phyloP scores from a whole-genome alignment of 2,888 invertebrate species.

The Baronia brevicornis region DNA sequence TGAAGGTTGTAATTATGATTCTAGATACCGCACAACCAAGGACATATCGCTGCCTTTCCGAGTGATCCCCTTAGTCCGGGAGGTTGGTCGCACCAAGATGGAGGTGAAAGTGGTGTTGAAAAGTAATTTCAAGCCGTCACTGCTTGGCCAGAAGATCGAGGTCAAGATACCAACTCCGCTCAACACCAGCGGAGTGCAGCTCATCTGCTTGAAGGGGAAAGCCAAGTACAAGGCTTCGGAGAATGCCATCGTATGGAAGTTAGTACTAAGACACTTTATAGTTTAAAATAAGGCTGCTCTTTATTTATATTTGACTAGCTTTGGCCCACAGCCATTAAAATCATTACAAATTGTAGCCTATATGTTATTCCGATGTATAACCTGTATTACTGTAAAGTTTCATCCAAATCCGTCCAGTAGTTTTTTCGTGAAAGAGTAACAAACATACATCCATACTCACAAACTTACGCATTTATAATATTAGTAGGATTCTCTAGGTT shows the following conservation, averaged over 20 bases:
- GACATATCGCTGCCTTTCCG: slow-evolving; percentile 99
- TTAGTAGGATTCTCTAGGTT: too few species aligned
- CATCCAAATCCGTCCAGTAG: too few species aligned
- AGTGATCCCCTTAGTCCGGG: slow-evolving; percentile 97
- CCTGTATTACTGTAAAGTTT: too few species aligned
- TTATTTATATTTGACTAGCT: background rate
- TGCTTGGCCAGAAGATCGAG: slow-evolving; percentile 99
- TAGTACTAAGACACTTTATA: slow-evolving; percentile 59
- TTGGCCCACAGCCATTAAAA: background rate
- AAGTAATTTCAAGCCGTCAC: slow-evolving; percentile 98
- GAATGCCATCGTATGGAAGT: slow-evolving; percentile 98
- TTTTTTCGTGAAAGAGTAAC: too few species aligned
- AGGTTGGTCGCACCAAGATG: slow-evolving; percentile 99
- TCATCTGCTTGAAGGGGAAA: slow-evolving; percentile 99
- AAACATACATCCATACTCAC: too few species aligned
- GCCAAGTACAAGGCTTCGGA: slow-evolving; percentile 99
- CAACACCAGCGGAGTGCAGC: slow-evolving; percentile 98
- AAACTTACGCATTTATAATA: too few species aligned
- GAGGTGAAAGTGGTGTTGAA: slow-evolving; percentile 99
- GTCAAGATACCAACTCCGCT: slow-evolving; percentile 99
- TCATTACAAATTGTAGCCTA: too few species aligned
- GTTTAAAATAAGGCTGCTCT: background rate
- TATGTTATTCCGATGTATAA: too few species aligned
- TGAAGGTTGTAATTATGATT: slow-evolving; percentile 7
- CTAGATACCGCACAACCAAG: slow-evolving; percentile 97